These are phyloP conservation scores for Ptychochromis oligacanthus DNA, from an alignment of 2,113 vertebrate genomes.

Conservation along the genomic window DNA sequence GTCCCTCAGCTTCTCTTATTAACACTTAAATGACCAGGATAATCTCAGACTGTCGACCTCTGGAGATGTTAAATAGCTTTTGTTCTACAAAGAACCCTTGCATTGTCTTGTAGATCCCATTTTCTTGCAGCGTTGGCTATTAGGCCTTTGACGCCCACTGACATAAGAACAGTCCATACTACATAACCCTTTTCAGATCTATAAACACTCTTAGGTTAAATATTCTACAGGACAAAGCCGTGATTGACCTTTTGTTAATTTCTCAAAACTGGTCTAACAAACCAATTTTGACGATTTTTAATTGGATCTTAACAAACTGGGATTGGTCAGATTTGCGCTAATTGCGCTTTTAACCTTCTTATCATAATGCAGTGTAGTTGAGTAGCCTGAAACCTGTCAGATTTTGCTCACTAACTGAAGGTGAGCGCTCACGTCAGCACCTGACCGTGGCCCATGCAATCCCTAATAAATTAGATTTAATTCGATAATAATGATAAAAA, in stretches of 20 bases:
- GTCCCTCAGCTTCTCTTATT: conserved; percentile 4
- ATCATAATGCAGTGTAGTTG: background rate
- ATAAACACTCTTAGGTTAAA: background rate
- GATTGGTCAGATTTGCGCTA: background rate
- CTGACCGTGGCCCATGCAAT: background rate
- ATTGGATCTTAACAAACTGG: background rate
- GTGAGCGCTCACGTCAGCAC: too few species aligned
- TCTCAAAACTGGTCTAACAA: background rate
- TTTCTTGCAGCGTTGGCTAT: background rate
- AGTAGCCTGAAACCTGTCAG: background rate
- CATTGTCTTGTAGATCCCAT: conserved; percentile 55
- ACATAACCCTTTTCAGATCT: background rate
- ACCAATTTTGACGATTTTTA: background rate
- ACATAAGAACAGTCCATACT: background rate
- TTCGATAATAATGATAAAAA: background rate
- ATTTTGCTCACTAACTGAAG: background rate
- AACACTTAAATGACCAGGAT: conserved; percentile 51
- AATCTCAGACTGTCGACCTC: conserved; percentile 37
- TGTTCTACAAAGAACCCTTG: conserved; percentile 23
- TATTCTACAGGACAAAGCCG: background rate
- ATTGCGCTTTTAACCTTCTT: background rate
- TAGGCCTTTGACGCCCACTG: background rate
- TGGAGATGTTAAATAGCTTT: conserved; percentile 47
- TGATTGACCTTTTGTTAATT: background rate
- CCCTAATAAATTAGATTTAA: background rate